phyloP scores from a whole-genome alignment of 2,888 invertebrate species.

The Alloscopus bannaensis region DNA sequence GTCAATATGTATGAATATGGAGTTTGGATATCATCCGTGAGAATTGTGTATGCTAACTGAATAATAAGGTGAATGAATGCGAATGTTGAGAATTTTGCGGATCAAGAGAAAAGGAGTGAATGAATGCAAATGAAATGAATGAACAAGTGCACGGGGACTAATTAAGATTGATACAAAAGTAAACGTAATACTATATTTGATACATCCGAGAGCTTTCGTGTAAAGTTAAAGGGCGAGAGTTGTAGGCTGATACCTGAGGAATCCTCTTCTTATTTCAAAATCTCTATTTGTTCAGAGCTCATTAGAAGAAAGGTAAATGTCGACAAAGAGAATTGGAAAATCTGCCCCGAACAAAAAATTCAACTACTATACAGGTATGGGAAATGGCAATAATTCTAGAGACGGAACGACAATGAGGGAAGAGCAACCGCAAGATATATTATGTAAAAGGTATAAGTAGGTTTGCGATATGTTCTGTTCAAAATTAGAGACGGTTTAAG shows the following conservation, averaged over 20 bases:
- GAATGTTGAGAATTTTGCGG: background rate
- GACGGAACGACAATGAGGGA: too few species aligned
- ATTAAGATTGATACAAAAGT: conserved; percentile 20
- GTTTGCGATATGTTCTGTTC: too few species aligned
- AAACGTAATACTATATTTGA: conserved; percentile 59
- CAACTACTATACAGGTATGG: conserved; percentile 17
- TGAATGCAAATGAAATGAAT: too few species aligned
- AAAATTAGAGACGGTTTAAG: too few species aligned
- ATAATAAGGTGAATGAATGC: too few species aligned
- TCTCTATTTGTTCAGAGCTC: background rate
- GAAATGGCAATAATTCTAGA: conserved; percentile 19
- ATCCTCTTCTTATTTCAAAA: conserved; percentile 16
- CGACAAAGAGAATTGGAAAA: background rate
- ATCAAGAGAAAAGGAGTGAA: too few species aligned
- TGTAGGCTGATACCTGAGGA: conserved; percentile 65
- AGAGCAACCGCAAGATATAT: too few species aligned
- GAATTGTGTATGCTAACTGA: too few species aligned
- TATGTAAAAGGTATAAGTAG: too few species aligned
- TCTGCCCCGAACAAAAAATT: conserved; percentile 3
- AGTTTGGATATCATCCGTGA: too few species aligned
- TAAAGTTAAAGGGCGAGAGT: conserved; percentile 60
- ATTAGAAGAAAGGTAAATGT: background rate
- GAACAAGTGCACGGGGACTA: background rate
- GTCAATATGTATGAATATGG: too few species aligned
- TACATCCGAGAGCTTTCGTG: conserved; percentile 66